phyloP scores from a whole-genome alignment of 2,888 invertebrate species.

The Trichogramma evanescens region DNA sequence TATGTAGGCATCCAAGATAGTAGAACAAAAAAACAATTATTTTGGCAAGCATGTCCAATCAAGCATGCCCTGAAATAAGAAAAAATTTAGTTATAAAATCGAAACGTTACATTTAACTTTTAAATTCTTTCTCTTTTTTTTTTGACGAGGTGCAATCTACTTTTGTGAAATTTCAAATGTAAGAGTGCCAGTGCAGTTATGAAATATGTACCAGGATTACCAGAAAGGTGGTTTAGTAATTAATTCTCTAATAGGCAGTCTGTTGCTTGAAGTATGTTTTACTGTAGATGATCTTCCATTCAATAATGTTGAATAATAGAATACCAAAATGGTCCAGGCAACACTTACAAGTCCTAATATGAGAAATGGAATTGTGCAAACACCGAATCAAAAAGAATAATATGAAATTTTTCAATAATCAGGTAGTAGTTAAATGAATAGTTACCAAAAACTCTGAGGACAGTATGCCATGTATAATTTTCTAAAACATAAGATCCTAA shows the following conservation, averaged over 20 bases:
- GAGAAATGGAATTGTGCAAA: not conserved
- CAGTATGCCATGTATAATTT: constrained; percentile 58
- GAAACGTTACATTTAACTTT: not conserved
- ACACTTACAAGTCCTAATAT: constrained; percentile 51
- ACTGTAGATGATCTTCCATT: constrained; percentile 27
- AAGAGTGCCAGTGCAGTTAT: no score
- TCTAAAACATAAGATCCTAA: constrained; percentile 61
- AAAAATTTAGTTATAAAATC: constrained; percentile 6
- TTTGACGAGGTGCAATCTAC: not conserved
- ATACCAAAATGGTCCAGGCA: constrained; percentile 53
- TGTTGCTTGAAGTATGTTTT: constrained; percentile 42
- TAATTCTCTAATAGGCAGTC: constrained; percentile 56
- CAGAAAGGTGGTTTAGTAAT: constrained; percentile 58
- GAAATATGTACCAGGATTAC: constrained; percentile 41
- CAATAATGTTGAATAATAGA: constrained; percentile 41
- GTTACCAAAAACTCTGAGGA: constrained; percentile 58
- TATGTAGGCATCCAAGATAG: constrained; percentile 69
- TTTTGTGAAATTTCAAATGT: not conserved
- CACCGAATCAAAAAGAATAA: no score
- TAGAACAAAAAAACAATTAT: constrained; percentile 65
- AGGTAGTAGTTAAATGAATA: constrained; percentile 3
- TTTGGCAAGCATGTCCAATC: constrained; percentile 64
- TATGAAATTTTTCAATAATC: not conserved
- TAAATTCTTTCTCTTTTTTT: not conserved
- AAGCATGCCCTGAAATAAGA: constrained; percentile 55